Base-by-base conservation (phyloP, 2,797 vertebrate genomes). In the Natrix natrix region DNA sequence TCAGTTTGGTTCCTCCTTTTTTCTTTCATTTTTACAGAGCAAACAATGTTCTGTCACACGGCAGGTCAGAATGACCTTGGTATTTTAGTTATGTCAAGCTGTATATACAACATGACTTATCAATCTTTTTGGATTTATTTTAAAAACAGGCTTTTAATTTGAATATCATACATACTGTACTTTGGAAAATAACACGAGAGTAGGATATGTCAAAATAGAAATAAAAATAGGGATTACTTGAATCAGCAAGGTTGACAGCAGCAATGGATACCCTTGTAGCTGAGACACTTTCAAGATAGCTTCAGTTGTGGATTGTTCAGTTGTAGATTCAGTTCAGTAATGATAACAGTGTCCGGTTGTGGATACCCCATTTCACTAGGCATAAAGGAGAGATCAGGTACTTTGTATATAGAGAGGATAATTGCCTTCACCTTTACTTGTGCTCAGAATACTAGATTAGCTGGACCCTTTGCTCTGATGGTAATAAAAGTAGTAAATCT, bases 11-110 rank as follows among this genome's bases (percentile, higher is more conserved):
- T 98, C 97, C 94, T 37, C 55, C 74, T 48, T 89, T 26, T 69
- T 89, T 55, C n/a, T 28, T 88, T 91, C 32, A 92, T 97, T 96
- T 97, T 91, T 60, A 88, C 94, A 97, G 95, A 96, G 96, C 94
- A 97, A 97, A 97, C 96, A 96, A 96, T 93, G 92, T 97, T 96
- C 96, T 96, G 91, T 95, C 96, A 96, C 93, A 95, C 87, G 94
- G 92, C 95, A 97, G 97, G 97, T 98, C 97, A 95, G 94, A 90
- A 93, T 95, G 97, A 98, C 98, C 97, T 97, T 96, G 97, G 94
- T 83, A 10, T 93, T 97, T 95, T 89, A 94, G 86, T 96, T 97
- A 93, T 96, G 96, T 94, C 97, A 95, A 95, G 92, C 95, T 94
- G 96, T 97, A 97, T 95, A 92, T 95, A 96, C 95, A 97, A 94